These are phyloP conservation scores for Paedocypris sp. DNA, from an alignment of 2,113 vertebrate genomes.

Conservation along the genomic window DNA sequence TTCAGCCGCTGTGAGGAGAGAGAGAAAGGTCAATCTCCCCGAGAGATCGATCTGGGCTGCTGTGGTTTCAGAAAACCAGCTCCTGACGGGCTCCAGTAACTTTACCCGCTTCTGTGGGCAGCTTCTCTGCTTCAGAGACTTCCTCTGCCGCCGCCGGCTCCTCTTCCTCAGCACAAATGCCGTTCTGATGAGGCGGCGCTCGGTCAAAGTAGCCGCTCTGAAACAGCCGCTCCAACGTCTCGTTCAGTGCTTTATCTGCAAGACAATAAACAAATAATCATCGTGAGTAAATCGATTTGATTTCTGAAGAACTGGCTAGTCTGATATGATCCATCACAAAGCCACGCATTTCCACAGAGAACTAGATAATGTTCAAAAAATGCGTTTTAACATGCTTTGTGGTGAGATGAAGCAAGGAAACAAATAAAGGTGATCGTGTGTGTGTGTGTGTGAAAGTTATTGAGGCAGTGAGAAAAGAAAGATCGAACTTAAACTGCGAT, in stretches of 20 bases:
- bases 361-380: too few relatives aligned
- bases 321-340: too few relatives aligned
- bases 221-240: constrained; percentile 80
- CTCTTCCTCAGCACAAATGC: constrained; percentile 77
- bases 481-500: too few relatives aligned
- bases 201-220: constrained; percentile 88
- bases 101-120: constrained; percentile 71
- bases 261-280: too few relatives aligned
- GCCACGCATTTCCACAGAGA: too few relatives aligned
- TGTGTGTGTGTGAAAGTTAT: too few relatives aligned
- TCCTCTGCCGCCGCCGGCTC: constrained; percentile 49
- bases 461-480: too few relatives aligned
- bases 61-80: constrained; percentile 7
- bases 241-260: constrained; percentile 83
- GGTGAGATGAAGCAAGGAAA: too few relatives aligned
- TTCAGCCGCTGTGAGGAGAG: constrained; percentile 70
- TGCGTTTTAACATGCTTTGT: too few relatives aligned
- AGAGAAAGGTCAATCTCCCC: not conserved
- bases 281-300: too few relatives aligned
- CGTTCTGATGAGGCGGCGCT: constrained; percentile 82
- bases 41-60: not conserved
- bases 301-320: too few relatives aligned
- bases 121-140: constrained; percentile 71
- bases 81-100: not conserved
- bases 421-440: too few relatives aligned